Evolutionary conservation across 1,140 invertebrate species (phyloP).

Genomic region (Scaptomyza hsui): DNA sequence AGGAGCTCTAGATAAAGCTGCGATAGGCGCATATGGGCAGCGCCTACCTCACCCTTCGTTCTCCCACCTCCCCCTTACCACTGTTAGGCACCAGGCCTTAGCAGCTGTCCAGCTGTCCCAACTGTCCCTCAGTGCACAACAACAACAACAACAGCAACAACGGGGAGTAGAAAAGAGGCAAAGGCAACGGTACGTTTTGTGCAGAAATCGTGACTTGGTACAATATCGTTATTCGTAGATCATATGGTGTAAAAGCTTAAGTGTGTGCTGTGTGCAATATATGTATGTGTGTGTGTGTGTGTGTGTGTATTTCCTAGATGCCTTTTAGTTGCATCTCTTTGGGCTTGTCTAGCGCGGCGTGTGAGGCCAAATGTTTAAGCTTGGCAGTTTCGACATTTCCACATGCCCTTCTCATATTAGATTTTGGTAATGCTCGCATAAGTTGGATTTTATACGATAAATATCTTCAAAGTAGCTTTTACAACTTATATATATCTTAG

Average conservation of each 20-base stretch:
- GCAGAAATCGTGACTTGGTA: conserved; percentile 81
- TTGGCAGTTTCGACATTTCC: conserved; percentile 33
- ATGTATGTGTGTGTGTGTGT: conserved; percentile 32
- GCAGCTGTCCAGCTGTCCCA: conserved; percentile 27
- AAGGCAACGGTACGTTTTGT: conserved; percentile 82
- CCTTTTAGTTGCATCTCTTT: conserved; percentile 41
- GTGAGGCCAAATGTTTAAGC: conserved; percentile 41
- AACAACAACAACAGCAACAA: conserved; percentile 15
- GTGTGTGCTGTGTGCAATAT: conserved; percentile 42
- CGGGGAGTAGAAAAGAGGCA: conserved; percentile 27
- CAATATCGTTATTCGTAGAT: conserved; percentile 83
- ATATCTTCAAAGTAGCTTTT: conserved; percentile 2
- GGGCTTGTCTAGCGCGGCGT: conserved; percentile 50
- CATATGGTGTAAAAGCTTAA: conserved; percentile 79
- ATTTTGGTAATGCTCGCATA: background rate
- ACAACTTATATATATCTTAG: no score
- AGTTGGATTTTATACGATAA: no score
- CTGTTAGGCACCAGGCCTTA: conserved; percentile 33
- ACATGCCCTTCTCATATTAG: conserved; percentile 18
- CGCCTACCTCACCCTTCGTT: conserved; percentile 4
- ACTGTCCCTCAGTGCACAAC: conserved; percentile 9
- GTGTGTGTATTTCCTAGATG: conserved; percentile 52
- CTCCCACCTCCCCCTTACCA: conserved; percentile 2
- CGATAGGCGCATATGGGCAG: conserved; percentile 83
- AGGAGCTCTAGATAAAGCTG: conserved; percentile 74